Evolutionary conservation across 2,113 vertebrate genomes (phyloP), one percentile per base, ranked within the genome.

Genomic region (Paramisgurnus dabryanus): DNA sequence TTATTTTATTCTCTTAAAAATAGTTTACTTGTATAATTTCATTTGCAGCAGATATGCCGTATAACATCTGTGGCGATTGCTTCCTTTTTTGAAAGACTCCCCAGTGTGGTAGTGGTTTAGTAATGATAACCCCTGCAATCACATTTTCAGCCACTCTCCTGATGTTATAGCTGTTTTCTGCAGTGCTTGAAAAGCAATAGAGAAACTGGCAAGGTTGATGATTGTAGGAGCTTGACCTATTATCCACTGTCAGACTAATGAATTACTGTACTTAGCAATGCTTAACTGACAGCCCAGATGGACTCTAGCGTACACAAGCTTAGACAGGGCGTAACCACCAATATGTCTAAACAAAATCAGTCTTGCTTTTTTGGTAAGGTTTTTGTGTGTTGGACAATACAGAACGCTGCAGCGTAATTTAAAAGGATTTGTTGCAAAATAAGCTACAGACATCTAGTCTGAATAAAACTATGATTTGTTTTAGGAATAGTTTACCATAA

Each of bases 121-220:
- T 73, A 67, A 78, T 72, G 55, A 61, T 65, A 73, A 61, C 61
- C 4, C 10, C n/a, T 60, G 39, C 55, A 73, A 60, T 43, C 40
- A 60, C 55, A 60, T 45, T 60, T 79, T 67, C 27, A 49, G 6
- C 49, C 49, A 53, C 18, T 66, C 53, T 61, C 13, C 39, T 60
- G 22, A 22, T 22, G 22, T 22, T 22, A 22, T 1, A 22, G 22
- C 22, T 22, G 22, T 43, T 34, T 63, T 69, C 5, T 2, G 8
- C 9, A 11, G 4, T 11, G 18, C 41, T 71, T 49, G 15, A 60
- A 4, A 41, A 66, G 43, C 53, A 45, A 64, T 47, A 73, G 15
- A 1, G 57, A 18, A 73, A 71, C 55, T 53, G 45, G 50, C 10
- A 66, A 67, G 71, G 71, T 68, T 68, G 68, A 49, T 61, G 71